These are phyloP conservation scores for Acipenser oxyrinchus DNA, from an alignment of 2,797 vertebrate species.

Conservation along the genomic window DNA sequence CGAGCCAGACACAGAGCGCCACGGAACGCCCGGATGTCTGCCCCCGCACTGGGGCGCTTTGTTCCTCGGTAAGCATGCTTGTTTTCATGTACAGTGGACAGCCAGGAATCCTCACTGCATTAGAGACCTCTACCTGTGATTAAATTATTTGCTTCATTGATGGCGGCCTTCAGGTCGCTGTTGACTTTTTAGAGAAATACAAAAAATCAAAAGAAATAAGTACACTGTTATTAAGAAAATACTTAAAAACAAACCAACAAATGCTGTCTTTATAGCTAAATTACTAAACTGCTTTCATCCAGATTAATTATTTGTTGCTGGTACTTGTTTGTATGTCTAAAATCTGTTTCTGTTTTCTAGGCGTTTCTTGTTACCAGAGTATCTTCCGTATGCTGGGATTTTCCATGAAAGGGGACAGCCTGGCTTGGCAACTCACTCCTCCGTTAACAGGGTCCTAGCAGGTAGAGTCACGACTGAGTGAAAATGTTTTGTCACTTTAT, in stretches of 20 bases:
- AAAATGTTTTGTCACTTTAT: no score
- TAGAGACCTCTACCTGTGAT: background rate
- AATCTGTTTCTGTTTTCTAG: constrained; percentile 46
- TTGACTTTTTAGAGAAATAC: background rate
- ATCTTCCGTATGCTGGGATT: constrained; percentile 95
- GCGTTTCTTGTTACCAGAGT: constrained; percentile 92
- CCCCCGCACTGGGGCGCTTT: constrained; percentile 88
- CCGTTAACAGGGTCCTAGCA: constrained; percentile 93
- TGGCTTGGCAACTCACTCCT: constrained; percentile 92
- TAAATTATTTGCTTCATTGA: background rate
- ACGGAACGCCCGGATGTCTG: constrained; percentile 92
- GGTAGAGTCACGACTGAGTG: constrained; percentile 52
- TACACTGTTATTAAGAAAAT: no score
- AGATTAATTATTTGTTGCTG: background rate
- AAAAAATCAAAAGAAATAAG: no score
- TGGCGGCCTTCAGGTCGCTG: no score
- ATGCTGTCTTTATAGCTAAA: background rate
- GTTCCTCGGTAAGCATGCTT: constrained; percentile 75
- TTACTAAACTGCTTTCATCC: no score
- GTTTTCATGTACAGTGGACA: background rate
- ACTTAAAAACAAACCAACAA: no score
- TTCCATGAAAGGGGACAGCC: constrained; percentile 95
- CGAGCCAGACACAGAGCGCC: constrained; percentile 85
- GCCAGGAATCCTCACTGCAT: no score
- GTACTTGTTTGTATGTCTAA: background rate